Conservation (phyloP, 2,797 vertebrate genomes). For the Manis pentadactyla region DNA sequence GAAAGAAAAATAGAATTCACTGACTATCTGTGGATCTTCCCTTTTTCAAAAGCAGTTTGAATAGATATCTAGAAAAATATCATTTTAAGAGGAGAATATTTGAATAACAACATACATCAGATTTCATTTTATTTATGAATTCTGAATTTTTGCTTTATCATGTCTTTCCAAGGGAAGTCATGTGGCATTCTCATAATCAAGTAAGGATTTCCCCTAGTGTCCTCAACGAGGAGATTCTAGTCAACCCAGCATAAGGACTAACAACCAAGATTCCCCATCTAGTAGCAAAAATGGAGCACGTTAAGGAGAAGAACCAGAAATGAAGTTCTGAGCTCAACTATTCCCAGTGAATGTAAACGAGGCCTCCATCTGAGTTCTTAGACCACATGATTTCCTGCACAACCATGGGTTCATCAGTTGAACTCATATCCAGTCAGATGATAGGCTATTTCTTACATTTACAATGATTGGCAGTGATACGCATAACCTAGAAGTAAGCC, state of each 20-base stretch:
- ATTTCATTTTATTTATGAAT: neutral
- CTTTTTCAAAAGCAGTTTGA: neutral
- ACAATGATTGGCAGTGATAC: neutral
- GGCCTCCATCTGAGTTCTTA: neutral
- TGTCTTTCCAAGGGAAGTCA: neutral
- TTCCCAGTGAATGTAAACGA: neutral
- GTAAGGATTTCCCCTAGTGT: neutral
- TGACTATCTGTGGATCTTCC: neutral
- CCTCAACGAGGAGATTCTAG: neutral
- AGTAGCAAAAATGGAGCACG: neutral
- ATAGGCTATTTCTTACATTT: neutral
- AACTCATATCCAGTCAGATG: neutral
- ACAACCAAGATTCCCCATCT: neutral
- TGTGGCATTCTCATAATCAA: too few relatives aligned
- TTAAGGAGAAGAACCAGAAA: neutral
- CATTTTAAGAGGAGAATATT: neutral
- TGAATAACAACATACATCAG: neutral
- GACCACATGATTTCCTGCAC: neutral
- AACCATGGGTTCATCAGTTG: neutral
- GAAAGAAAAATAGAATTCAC: neutral
- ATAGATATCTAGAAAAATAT: neutral
- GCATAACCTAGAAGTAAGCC: neutral
- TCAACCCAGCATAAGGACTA: neutral
- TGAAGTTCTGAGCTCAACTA: neutral
- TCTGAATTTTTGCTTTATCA: neutral